Percentiles rank a stretch among this genome's conserved stretches.
Evolutionary conservation across 2,797 vertebrate species (phyloP).

Genomic region (Paedocypris micromegethes): DNA sequence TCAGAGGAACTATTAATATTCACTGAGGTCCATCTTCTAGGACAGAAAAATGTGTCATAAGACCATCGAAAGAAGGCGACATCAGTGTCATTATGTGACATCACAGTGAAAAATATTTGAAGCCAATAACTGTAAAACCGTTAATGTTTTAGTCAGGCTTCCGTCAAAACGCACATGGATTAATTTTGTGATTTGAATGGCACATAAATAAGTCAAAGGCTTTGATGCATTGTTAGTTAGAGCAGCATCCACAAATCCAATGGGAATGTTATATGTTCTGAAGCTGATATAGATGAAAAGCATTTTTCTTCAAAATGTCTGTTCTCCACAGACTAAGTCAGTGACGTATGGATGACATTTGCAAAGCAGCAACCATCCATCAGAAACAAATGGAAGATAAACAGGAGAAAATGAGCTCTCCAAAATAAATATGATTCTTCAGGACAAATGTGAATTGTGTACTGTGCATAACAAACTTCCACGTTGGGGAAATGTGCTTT

Average conservation of each 20-base stretch:
- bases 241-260: conserved; percentile 3
- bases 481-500: conserved; percentile 12
- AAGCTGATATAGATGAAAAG: conserved; percentile 32
- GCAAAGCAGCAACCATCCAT: conserved; percentile 26
- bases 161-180: no score
- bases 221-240: conserved; percentile 13
- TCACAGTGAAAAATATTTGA: background rate
- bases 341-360: conserved; percentile 30
- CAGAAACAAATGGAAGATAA: conserved; percentile 21
- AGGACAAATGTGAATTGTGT: conserved; percentile 26
- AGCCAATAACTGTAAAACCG: background rate
- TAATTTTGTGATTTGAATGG: background rate
- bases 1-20: conserved; percentile 17
- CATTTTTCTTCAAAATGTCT: conserved; percentile 12
- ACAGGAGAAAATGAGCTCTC: conserved; percentile 14
- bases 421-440: conserved; percentile 4
- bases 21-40: conserved; percentile 4
- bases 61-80: conserved; percentile 8
- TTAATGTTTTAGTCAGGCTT: background rate
- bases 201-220: conserved; percentile 7
- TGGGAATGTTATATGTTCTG: conserved; percentile 9
- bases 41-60: conserved; percentile 20
- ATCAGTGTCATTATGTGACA: background rate
- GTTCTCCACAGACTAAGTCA: conserved; percentile 11
- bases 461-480: conserved; percentile 17